Evolutionary conservation across 2,113 vertebrate species (phyloP).

Genomic region (Nymphicus hollandicus): DNA sequence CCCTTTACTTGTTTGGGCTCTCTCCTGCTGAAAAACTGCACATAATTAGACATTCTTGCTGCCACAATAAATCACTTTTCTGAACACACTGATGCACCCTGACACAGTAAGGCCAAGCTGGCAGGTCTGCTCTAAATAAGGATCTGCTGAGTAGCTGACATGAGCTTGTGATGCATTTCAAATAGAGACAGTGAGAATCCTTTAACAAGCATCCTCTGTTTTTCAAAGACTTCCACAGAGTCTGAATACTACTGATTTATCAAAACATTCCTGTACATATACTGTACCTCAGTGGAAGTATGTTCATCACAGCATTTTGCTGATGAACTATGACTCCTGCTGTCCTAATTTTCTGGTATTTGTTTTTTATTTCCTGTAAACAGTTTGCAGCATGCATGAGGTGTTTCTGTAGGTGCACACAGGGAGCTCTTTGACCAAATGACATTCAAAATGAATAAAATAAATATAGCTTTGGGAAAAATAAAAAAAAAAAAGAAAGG

Average conservation of each 20-base stretch:
- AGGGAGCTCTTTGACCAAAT: neutral
- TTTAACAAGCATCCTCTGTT: conserved; percentile 40
- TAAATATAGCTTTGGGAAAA: neutral
- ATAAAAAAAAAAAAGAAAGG: neutral
- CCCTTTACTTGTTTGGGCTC: conserved; percentile 8
- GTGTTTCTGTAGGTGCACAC: neutral
- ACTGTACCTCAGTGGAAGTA: neutral
- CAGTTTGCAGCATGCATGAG: neutral
- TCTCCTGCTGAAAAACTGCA: conserved; percentile 59
- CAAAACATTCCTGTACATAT: neutral
- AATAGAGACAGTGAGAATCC: conserved; percentile 3
- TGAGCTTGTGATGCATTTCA: conserved; percentile 67
- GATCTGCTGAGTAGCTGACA: conserved; percentile 64
- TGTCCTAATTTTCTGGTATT: neutral
- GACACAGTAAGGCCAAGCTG: conserved; percentile 57
- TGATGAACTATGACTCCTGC: neutral
- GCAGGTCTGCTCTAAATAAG: conserved; percentile 58
- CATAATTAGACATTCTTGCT: conserved; percentile 65
- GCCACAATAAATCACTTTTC: conserved; percentile 69
- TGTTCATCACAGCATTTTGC: neutral
- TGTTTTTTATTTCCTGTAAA: neutral
- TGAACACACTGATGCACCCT: conserved; percentile 63
- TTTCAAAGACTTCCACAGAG: conserved; percentile 14
- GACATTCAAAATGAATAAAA: neutral
- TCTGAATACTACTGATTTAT: conserved; percentile 35